Percentiles rank a stretch among this genome's conserved stretches.
These are phyloP conservation scores for Dryococelus australis DNA, from an alignment of 2,888 invertebrate genomes.

Conservation along the genomic window DNA sequence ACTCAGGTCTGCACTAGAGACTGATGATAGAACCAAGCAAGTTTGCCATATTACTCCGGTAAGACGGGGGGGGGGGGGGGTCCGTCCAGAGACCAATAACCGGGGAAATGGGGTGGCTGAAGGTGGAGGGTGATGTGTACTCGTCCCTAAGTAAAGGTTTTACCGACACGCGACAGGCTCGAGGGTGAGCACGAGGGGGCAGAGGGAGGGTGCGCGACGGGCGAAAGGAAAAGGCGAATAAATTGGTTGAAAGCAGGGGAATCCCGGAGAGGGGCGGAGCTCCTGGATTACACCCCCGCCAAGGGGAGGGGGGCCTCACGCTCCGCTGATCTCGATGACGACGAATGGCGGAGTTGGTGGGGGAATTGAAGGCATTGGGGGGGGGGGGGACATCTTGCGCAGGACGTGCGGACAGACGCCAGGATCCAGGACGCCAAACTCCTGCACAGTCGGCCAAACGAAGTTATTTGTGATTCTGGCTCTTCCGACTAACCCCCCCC, in stretches of 20 bases:
- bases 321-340: neutral
- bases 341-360: neutral
- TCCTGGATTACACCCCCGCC: neutral
- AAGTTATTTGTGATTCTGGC: neutral
- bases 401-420: slow-evolving; percentile 1
- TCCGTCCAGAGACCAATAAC: neutral
- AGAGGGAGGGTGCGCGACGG: neutral
- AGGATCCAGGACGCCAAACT: neutral
- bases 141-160: slow-evolving; percentile 10
- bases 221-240: neutral
- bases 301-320: neutral
- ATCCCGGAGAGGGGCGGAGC: neutral
- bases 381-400: neutral
- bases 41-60: neutral
- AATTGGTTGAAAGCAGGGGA: slow-evolving; percentile 16
- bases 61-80: neutral
- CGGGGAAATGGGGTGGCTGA: neutral
- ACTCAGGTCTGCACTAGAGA: neutral
- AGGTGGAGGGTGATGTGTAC: neutral
- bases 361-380: neutral
- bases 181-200: neutral
- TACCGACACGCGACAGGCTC: neutral
- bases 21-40: neutral
- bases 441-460: neutral
- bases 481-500: neutral